Base-by-base conservation (phyloP, 92 coral and sea anemone genomes). In the Epizoanthus ramosus region DNA sequence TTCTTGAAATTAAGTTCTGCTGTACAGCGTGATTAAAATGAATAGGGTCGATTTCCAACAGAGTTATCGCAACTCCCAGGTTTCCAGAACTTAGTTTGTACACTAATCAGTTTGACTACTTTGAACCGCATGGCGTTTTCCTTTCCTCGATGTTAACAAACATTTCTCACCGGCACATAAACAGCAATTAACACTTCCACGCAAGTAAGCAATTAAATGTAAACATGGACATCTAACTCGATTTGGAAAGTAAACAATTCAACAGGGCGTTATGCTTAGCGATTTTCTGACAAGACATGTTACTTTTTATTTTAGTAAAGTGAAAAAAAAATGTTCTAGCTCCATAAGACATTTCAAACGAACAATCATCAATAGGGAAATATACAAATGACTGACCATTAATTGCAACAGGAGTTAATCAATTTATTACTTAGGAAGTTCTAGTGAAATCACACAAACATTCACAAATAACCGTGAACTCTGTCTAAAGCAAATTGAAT, bases 141-240 rank as follows among this genome's bases (percentile, higher is more conserved):
- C 13, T 15, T 50, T 77, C 57, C 82, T 60, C 82, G 82, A 57
- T 77, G 82, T 63, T 41, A 77, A 77, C 82, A 77, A 77, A 77
- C 71, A 77, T 61, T 77, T 77, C 70, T 61, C 82, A 22, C 82
- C 82, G 82, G 63, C 82, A 77, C 58, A 77, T 77, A 77, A 77
- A 77, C 69, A 77, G 71, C 22, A 77, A 77, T 77, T 77, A 77
- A 77, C 82, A 63, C 82, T 39, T 60, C 57, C 71, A 61, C 59
- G 82, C 82, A 61, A 77, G 71, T 41, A 39, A 77, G 71, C 71
- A 41, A 77, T 77, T 61, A 60, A 60, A 77, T 61, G 71, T 77
- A 61, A 77, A 77, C 82, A 77, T 60, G 58, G 61, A 41, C 57
- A 22, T 41, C 71, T 61, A 60, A 77, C 82, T 60, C 68, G 58